phyloP scores from a whole-genome alignment of 2,888 invertebrate species.

The Hirtodrosophila trivittata region DNA sequence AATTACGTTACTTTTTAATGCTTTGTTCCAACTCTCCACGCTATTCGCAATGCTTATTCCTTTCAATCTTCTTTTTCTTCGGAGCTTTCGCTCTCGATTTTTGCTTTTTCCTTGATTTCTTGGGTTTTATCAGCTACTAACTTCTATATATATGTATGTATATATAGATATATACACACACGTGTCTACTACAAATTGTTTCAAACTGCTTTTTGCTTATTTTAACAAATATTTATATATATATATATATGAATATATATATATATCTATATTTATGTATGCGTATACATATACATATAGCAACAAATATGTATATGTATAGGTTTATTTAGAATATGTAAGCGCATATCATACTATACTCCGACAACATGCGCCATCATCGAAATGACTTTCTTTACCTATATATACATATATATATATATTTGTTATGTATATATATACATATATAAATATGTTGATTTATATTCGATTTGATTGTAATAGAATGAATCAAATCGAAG shows the following conservation, averaged over 20 bases:
- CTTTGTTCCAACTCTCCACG: slow-evolving; percentile 5
- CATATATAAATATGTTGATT: slow-evolving; percentile 8
- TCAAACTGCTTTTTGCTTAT: slow-evolving; percentile 1
- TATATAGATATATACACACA: slow-evolving; percentile 23
- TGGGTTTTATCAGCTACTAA: slow-evolving; percentile 58
- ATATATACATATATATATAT: slow-evolving; percentile 32
- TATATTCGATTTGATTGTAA: slow-evolving; percentile 37
- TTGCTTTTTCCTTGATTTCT: slow-evolving; percentile 3
- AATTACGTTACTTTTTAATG: slow-evolving; percentile 41
- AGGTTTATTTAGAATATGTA: slow-evolving; percentile 45
- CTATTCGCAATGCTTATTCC: neutral
- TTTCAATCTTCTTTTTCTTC: slow-evolving; percentile 23
- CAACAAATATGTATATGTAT: slow-evolving; percentile 28
- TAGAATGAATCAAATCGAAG: slow-evolving; percentile 32
- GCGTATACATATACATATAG: slow-evolving; percentile 15
- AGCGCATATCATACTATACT: slow-evolving; percentile 26
- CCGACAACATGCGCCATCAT: slow-evolving; percentile 33
- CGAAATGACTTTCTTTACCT: slow-evolving; percentile 59
- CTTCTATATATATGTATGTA: slow-evolving; percentile 46
- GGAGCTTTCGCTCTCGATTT: slow-evolving; percentile 10
- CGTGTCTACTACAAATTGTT: slow-evolving; percentile 63
- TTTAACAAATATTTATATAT: slow-evolving; percentile 26
- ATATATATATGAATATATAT: slow-evolving; percentile 42
- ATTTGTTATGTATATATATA: slow-evolving; percentile 5
- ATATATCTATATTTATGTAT: slow-evolving; percentile 28